Base-by-base conservation (phyloP, 2,113 vertebrate genomes). In the Nerophis ophidion region DNA sequence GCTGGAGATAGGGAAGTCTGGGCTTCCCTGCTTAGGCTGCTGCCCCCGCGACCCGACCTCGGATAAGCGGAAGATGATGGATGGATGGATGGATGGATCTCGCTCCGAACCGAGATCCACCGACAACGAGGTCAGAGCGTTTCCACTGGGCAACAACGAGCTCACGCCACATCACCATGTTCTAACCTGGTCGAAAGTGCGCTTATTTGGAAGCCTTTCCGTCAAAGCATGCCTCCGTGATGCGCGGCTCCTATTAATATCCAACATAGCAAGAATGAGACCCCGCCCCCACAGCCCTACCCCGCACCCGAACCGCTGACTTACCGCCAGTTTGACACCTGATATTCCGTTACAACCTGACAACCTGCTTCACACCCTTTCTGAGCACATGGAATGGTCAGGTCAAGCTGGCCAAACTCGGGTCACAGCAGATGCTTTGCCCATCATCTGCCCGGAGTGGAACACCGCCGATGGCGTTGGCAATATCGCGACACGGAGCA, bases 81-180 rank as follows among this genome's bases (percentile, higher is more conserved):
- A n/a, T n/a, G n/a, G n/a, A n/a, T n/a, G n/a, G n/a, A n/a, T n/a
- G n/a, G n/a, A n/a, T n/a, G n/a, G n/a, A n/a, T n/a, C n/a, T 15
- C 16, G 52, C 7, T 35, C 44, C 36, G 0, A 38, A 65, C 64
- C 45, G 15, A 48, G 55, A 65, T 38, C 76, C 71, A 10, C 63
- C 61, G 72, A 72, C 83, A 89, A 86, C 72, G 77, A 85, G 79
- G 61, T 66, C 74, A 70, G 68, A 81, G 70, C 56, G 63, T 77
- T 79, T 80, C 66, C 12, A n/a, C 40, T 61, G 49, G 40, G 62
- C 56, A 53, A 54, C 48, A 54, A 72, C 46, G 26, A 70, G 66
- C 63, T 76, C 16, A 6, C 48, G 55, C 51, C 53, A 58, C 73
- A 69, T 80, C 80, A 76, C 67, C 59, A 70, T 60, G 52, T 79